These are phyloP conservation scores for Halcyon badia DNA, from an alignment of 2,797 vertebrate genomes.

Conservation along the genomic window DNA sequence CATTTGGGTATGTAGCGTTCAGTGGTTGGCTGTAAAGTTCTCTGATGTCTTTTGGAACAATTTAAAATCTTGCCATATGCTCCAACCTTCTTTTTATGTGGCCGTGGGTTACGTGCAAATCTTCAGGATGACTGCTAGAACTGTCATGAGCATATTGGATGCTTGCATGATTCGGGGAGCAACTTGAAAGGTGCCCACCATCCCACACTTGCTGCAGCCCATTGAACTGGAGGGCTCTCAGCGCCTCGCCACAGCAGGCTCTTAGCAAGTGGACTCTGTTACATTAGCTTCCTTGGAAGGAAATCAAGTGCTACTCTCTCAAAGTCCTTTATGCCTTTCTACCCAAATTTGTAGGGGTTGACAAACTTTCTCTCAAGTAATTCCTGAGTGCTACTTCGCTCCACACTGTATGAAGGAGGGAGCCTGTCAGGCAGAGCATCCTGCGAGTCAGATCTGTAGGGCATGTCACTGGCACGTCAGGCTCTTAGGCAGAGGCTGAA, in stretches of 20 bases:
- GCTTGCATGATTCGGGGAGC: not conserved
- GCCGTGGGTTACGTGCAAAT: slow-evolving; percentile 31
- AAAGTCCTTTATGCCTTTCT: not conserved
- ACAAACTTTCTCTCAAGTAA: slow-evolving; percentile 26
- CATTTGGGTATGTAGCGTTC: not conserved
- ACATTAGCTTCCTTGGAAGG: slow-evolving; percentile 9
- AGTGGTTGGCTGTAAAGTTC: slow-evolving; percentile 11
- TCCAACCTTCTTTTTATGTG: slow-evolving; percentile 30
- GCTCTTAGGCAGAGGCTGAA: slow-evolving; percentile 52
- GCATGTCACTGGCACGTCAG: slow-evolving; percentile 64
- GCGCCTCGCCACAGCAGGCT: slow-evolving; percentile 1
- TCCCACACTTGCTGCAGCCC: not conserved
- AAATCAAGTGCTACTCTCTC: slow-evolving; percentile 21
- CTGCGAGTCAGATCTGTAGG: slow-evolving; percentile 46
- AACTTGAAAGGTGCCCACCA: slow-evolving; percentile 17
- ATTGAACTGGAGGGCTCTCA: slow-evolving; percentile 1
- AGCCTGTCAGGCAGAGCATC: slow-evolving; percentile 14
- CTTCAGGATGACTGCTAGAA: slow-evolving; percentile 7
- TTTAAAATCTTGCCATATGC: slow-evolving; percentile 25
- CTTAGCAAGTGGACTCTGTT: slow-evolving; percentile 18
- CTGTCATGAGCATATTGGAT: slow-evolving; percentile 6
- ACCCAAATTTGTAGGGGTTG: slow-evolving; percentile 14
- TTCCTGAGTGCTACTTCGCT: slow-evolving; percentile 33
- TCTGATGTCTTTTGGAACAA: slow-evolving; percentile 2
- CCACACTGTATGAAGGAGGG: slow-evolving; percentile 33